Evolutionary conservation across 2,888 invertebrate genomes (phyloP), one percentile per base, ranked within the genome.

Genomic region (Megaustenia siamemsis): DNA sequence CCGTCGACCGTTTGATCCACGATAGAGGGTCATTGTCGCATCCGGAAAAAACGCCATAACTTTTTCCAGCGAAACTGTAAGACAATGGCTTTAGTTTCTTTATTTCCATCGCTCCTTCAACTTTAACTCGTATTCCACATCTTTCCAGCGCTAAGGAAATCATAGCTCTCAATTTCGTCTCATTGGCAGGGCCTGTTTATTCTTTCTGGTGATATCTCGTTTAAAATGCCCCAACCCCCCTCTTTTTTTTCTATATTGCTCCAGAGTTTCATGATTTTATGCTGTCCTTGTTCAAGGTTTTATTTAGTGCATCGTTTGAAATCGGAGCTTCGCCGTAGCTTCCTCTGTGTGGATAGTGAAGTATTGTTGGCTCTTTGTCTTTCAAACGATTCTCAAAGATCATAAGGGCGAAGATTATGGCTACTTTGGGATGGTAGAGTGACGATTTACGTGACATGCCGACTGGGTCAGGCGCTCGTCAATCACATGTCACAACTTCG

Each of bases 401-500:
- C 63, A 66, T 10, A 4, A 63, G 60, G 56, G 82, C 35, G 40
- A 49, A 28, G 56, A 69, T 82, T 71, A 82, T 82, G 82, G 82
- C 73, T 73, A 56, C 56, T 82, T 60, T 12, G 82, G 82, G 82
- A 60, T 43, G n/a, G 56, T 82, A 40, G 40, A 38, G 77, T 49
- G 53, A 32, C 53, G 75, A 83, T 83, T 83, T 83, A 83, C 49
- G 43, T 83, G 83, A 83, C 83, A 45, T 40, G 45, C 53, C 69
- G 49, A 18, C 53, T 40, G 45, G 76, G 76, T 63, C 83, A 53
- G 6, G 35, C 38, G 68, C 77, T 68, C 83, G 76, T 83, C 83
- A 76, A 83, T 83, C 83, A 83, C 68, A 68, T 75, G 82, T 82
- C 82, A 82, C 35, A 43, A 38, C n/a, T 56, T 75, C 53, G 76